Evolutionary conservation across 2,113 vertebrate genomes (phyloP).

Genomic region (Peromyscus californicus): DNA sequence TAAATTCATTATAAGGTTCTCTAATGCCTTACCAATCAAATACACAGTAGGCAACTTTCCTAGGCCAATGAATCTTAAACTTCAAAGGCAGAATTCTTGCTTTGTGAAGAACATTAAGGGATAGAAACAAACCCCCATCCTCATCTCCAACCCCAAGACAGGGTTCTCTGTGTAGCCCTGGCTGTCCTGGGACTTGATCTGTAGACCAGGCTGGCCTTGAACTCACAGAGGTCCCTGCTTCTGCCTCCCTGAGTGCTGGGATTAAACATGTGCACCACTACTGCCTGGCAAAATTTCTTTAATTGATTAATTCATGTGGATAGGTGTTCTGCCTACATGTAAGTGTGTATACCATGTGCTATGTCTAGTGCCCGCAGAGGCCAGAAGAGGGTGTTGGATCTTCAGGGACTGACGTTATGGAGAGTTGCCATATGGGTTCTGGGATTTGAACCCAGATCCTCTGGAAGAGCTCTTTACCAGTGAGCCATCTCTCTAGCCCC

Average conservation of each 20-base stretch:
- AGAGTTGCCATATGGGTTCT: background rate
- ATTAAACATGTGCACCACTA: background rate
- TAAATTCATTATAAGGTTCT: background rate
- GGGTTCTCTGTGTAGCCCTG: background rate
- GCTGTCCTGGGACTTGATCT: background rate
- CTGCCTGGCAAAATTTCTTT: background rate
- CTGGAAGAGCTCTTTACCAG: background rate
- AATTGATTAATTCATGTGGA: background rate
- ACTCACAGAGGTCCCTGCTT: background rate
- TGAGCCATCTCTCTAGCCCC: background rate
- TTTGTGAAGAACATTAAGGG: slow-evolving; percentile 17
- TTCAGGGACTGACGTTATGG: background rate
- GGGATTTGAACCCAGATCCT: background rate
- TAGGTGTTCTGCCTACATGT: background rate
- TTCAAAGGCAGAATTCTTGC: slow-evolving; percentile 18
- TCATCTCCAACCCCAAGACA: background rate
- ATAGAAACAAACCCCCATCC: background rate
- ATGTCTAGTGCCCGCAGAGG: background rate
- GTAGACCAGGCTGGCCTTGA: background rate
- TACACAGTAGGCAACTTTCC: background rate
- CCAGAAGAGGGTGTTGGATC: background rate
- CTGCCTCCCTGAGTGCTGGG: background rate
- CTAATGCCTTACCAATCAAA: background rate
- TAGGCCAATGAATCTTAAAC: background rate
- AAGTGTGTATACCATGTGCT: background rate